phyloP scores from a whole-genome alignment of 2,888 invertebrate genomes.

The Torymus tubicola region DNA sequence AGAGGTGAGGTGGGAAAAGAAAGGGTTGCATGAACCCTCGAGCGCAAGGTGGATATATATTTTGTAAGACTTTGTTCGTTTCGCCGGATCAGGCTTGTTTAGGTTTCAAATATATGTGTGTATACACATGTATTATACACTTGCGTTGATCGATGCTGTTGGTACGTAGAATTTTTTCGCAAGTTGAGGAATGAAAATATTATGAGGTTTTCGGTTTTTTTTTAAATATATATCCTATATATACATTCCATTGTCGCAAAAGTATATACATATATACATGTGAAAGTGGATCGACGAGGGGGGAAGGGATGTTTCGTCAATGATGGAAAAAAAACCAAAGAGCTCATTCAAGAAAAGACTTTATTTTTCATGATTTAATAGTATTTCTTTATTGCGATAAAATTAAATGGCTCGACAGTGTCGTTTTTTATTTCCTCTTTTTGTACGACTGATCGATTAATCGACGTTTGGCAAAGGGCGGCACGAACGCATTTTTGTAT shows the following conservation, averaged over 20 bases:
- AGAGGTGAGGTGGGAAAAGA: too few species aligned
- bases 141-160: not conserved
- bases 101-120: too few species aligned
- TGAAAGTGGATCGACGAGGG: too few species aligned
- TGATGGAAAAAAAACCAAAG: not conserved
- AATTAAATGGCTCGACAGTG: conserved; percentile 47
- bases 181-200: not conserved
- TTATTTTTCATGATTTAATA: conserved; percentile 38
- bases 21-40: conserved; percentile 3
- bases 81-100: not conserved
- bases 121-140: too few species aligned
- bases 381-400: conserved; percentile 33
- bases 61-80: conserved; percentile 15
- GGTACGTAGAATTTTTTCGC: not conserved
- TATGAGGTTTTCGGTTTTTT: not conserved
- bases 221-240: not conserved
- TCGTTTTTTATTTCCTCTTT: conserved; percentile 19
- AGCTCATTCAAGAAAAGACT: not conserved
- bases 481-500: conserved; percentile 46
- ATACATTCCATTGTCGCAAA: too few species aligned
- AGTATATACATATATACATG: too few species aligned
- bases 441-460: conserved; percentile 31
- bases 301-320: not conserved
- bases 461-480: conserved; percentile 22
- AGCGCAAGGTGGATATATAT: not conserved